Evolutionary conservation across 2,113 vertebrate species (phyloP), one percentile per base, ranked within the genome.

Genomic region (Zeus faber): DNA sequence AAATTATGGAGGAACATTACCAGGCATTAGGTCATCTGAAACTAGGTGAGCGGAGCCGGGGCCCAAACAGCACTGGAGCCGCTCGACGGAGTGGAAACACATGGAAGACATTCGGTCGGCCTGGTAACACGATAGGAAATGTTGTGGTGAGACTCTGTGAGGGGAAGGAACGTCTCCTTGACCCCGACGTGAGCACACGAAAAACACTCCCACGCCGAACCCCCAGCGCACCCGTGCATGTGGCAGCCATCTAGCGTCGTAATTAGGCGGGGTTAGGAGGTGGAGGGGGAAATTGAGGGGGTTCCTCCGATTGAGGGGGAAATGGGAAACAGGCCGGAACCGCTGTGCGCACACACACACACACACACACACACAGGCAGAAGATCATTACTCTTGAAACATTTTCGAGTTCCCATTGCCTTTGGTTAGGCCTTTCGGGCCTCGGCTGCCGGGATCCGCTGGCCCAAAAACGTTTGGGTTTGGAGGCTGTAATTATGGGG

Each of bases 251-350:
- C 82, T 82, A 69, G 64, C 73, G 54, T 22, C 67, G 58, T 73
- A 81, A 85, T 82, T 80, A 77, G 54, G 46, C n/a, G 61, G 67
- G 25, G 62, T 60, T 45, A 21, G 56, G 72, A 57, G 64, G 64
- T 54, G 55, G 67, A 62, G 62, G 62, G 67, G 43, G 70, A 70
- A 79, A 81, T 81, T 81, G 68, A 14, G 72, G 58, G 67, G 56
- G 47, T 79, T 77, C 50, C 60, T 67, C 70, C 81, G 80, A 85
- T 83, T 85, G 77, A 76, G 77, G 72, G n/a, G 72, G 58, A 82
- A 85, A 85, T 85, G 72, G 75, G 70, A 78, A 85, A 81, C 78
- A 85, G 78, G 45, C 76, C 56, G 57, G 31, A 74, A 77, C 60
- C 43, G 53, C 29, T 51, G 72, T 71, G 65, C 39, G 31, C 40